Conservation (phyloP, 2,797 vertebrate species). For the Setipinna tenuifilis region DNA sequence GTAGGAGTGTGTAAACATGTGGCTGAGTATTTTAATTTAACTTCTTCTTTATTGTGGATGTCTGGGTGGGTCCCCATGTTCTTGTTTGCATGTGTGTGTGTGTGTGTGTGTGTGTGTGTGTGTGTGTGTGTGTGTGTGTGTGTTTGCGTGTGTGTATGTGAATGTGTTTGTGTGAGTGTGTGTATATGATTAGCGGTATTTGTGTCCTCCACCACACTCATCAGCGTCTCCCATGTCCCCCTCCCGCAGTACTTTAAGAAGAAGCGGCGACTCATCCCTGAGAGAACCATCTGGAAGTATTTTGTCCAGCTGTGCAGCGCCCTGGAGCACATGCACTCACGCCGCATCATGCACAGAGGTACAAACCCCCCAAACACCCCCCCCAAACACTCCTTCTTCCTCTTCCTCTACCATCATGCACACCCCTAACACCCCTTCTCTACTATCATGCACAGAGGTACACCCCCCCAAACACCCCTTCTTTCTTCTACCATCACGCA, state of each 20-base stretch:
- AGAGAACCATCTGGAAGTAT: constrained; percentile 87
- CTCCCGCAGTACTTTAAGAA: constrained; percentile 83
- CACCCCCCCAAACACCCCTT: no score
- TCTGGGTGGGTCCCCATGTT: not conserved
- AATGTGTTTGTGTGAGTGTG: not conserved
- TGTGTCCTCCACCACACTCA: not conserved
- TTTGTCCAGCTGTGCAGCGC: constrained; percentile 88
- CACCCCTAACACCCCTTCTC: not conserved
- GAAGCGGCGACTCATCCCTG: constrained; percentile 85
- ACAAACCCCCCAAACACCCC: constrained; percentile 36
- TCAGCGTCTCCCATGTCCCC: not conserved
- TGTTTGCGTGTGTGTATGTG: not conserved
- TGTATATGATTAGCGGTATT: not conserved
- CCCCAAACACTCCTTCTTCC: no score
- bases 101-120: not conserved
- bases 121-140: constrained; percentile 13
- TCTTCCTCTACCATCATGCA: not conserved
- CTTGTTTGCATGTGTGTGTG: not conserved
- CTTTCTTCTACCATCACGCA: no score
- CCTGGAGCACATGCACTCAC: constrained; percentile 88
- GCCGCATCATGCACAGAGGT: constrained; percentile 88
- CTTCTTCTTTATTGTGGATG: not conserved
- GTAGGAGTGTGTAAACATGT: not conserved
- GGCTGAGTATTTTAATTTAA: not conserved
- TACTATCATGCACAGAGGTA: no score